A percentile compares a stretch with the other conserved stretches of the same genome.
Evolutionary conservation across 1,140 invertebrate species (phyloP).

Genomic region (Ephestia elutella): DNA sequence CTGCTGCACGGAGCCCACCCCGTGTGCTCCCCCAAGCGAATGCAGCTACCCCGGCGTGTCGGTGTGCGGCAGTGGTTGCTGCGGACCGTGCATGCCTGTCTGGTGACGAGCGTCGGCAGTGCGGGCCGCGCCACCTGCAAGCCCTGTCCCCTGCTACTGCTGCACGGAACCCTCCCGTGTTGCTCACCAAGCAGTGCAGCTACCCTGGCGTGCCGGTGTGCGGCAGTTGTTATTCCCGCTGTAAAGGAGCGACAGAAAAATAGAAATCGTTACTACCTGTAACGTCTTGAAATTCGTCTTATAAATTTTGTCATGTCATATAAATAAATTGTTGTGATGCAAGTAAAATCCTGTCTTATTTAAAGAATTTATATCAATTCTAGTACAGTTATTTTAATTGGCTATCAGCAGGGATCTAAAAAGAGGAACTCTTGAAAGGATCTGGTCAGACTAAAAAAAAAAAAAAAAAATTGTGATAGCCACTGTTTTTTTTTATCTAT

Average conservation of each 20-base stretch:
- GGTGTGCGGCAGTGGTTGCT: conserved; percentile 47
- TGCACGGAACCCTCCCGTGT: conserved; percentile 44
- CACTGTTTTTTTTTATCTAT: too few relatives aligned
- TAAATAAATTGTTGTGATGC: not conserved
- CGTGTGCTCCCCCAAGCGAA: conserved; percentile 42
- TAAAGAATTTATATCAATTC: too few relatives aligned
- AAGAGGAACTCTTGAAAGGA: too few relatives aligned
- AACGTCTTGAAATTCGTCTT: not conserved
- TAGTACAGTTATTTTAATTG: too few relatives aligned
- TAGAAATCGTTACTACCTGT: too few relatives aligned
- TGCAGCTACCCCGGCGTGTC: conserved; percentile 60
- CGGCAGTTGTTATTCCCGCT: conserved; percentile 33
- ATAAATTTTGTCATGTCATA: not conserved
- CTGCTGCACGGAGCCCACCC: conserved; percentile 52
- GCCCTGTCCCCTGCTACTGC: conserved; percentile 58
- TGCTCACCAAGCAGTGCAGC: conserved; percentile 51
- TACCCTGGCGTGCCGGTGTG: conserved; percentile 44
- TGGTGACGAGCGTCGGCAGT: conserved; percentile 10
- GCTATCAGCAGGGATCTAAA: too few relatives aligned
- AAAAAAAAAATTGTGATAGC: too few relatives aligned
- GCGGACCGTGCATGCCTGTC: not conserved
- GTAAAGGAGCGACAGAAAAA: not conserved
- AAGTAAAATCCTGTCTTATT: too few relatives aligned
- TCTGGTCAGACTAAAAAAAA: too few relatives aligned
- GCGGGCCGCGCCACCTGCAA: conserved; percentile 48